phyloP scores from a whole-genome alignment of 1,140 invertebrate genomes.

The Sycophaga agraensis region DNA sequence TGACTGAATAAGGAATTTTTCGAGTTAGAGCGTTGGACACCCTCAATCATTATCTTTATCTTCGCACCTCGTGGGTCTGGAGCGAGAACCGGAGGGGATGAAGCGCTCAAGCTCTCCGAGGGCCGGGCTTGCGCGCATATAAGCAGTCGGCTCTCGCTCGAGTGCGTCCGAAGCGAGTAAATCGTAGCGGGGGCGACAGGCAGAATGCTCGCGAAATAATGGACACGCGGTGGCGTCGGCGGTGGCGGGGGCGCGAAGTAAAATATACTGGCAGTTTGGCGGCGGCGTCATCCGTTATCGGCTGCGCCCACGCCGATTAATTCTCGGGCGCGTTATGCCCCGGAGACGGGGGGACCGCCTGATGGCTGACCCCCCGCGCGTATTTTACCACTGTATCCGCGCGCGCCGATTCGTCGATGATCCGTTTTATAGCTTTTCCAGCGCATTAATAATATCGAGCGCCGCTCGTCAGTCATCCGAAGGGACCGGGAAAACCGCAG shows the following conservation, averaged over 20 bases:
- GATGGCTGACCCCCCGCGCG: conserved; percentile 37
- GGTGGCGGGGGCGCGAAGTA: conserved; percentile 45
- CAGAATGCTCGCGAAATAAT: conserved; percentile 44
- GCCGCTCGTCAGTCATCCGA: no score
- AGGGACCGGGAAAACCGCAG: no score
- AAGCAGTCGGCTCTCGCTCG: not conserved
- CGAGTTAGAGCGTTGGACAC: no score
- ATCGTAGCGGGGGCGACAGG: conserved; percentile 35
- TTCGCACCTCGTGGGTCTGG: no score
- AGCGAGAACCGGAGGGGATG: no score
- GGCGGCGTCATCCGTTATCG: conserved; percentile 46
- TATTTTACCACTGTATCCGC: not conserved
- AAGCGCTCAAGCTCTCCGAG: no score
- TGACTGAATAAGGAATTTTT: no score
- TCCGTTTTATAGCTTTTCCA: conserved; percentile 36
- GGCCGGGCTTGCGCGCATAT: no score
- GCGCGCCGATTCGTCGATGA: conserved; percentile 33
- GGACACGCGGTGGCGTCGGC: conserved; percentile 32
- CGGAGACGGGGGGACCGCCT: not conserved
- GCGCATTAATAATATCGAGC: conserved; percentile 37
- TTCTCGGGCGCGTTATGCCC: conserved; percentile 37
- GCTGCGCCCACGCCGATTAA: conserved; percentile 46
- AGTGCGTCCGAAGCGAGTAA: conserved; percentile 21
- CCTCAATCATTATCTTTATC: no score
- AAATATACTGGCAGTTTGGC: conserved; percentile 47